Evolutionary conservation across 2,888 invertebrate genomes (phyloP).

Genomic region (Lymantria monacha): DNA sequence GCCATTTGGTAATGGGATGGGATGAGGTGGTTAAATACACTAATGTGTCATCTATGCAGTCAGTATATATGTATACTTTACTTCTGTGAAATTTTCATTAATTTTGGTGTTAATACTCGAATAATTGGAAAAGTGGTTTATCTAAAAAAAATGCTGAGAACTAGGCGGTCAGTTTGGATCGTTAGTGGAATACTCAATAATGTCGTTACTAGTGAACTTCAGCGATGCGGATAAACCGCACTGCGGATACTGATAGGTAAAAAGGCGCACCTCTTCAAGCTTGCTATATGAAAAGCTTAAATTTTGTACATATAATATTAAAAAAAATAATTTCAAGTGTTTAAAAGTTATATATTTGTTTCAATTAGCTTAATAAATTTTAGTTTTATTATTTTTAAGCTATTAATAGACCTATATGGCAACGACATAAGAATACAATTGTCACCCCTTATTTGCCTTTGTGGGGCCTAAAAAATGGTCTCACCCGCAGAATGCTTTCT

Average conservation of each 20-base stretch:
- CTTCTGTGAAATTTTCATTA: too few relatives aligned
- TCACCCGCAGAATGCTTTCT: too few relatives aligned
- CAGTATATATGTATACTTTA: too few relatives aligned
- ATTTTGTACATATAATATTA: conserved; percentile 8
- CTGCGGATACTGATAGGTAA: conserved; percentile 33
- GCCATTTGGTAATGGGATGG: too few relatives aligned
- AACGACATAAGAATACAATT: not conserved
- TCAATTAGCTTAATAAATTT: too few relatives aligned
- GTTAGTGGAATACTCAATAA: conserved; percentile 24
- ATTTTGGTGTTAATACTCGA: too few relatives aligned
- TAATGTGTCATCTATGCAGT: too few relatives aligned
- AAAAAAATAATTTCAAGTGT: too few relatives aligned
- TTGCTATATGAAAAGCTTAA: conserved; percentile 3
- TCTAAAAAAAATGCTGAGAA: not conserved
- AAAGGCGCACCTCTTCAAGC: conserved; percentile 24
- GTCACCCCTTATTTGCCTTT: not conserved
- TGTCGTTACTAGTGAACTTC: conserved; percentile 20
- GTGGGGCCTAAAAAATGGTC: not conserved
- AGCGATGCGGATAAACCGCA: conserved; percentile 38
- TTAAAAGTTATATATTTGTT: too few relatives aligned
- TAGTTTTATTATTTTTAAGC: too few relatives aligned
- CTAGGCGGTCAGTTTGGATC: conserved; percentile 16
- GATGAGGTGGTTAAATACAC: too few relatives aligned
- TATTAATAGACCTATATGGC: not conserved
- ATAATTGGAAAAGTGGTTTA: too few relatives aligned